phyloP scores from a whole-genome alignment of 2,888 invertebrate genomes.

The Smittia sp. region DNA sequence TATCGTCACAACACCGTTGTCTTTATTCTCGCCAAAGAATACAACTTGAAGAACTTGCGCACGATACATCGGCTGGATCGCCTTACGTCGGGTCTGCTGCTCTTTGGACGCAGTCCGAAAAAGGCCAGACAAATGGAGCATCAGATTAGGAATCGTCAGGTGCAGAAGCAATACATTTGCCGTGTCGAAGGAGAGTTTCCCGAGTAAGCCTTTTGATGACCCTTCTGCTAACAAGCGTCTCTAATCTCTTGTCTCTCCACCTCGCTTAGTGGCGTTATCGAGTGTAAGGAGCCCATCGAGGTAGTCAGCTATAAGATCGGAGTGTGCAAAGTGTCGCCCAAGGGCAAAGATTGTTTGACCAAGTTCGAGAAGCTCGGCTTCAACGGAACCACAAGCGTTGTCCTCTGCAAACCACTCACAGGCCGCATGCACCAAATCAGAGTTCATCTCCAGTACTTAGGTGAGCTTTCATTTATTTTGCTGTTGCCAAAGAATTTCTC shows the following conservation, averaged over 20 bases:
- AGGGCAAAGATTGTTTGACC: constrained; percentile 90
- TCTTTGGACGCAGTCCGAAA: constrained; percentile 90
- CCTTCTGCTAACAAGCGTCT: too few relatives aligned
- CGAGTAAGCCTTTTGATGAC: constrained; percentile 61
- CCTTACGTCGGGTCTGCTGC: constrained; percentile 85
- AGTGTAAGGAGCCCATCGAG: constrained; percentile 87
- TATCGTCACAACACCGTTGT: constrained; percentile 97
- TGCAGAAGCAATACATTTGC: constrained; percentile 93
- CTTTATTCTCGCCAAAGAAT: constrained; percentile 94
- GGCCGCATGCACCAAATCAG: constrained; percentile 99
- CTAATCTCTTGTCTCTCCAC: neutral
- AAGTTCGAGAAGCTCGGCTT: constrained; percentile 85
- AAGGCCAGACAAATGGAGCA: constrained; percentile 94
- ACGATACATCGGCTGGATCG: constrained; percentile 95
- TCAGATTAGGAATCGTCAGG: constrained; percentile 86
- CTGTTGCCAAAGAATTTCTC: neutral
- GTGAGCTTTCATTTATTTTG: constrained; percentile 62
- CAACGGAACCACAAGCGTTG: constrained; percentile 88
- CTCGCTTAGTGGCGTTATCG: constrained; percentile 66
- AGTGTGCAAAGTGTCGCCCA: constrained; percentile 88
- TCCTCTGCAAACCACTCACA: constrained; percentile 90
- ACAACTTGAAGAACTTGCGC: constrained; percentile 87
- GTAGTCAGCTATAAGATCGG: constrained; percentile 95
- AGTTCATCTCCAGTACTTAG: constrained; percentile 96
- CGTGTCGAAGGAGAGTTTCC: constrained; percentile 93